Percentiles rank a stretch among this genome's conserved stretches.
These are phyloP conservation scores for Eilema griseolum DNA, from an alignment of 2,888 invertebrate genomes.

Conservation along the genomic window DNA sequence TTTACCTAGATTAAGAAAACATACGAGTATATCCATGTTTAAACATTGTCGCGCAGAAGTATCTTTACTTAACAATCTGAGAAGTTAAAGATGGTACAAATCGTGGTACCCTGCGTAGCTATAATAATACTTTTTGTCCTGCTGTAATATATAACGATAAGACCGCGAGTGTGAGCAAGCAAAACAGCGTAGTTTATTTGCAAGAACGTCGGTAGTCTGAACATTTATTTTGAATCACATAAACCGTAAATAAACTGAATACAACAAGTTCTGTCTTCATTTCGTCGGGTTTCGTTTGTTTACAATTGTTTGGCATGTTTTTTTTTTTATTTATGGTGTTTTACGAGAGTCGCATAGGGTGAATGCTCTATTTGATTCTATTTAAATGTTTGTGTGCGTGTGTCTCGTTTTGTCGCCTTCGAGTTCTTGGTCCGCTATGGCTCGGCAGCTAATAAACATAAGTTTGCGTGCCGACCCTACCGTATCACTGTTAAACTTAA, in stretches of 20 bases:
- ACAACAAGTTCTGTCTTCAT: constrained; percentile 35
- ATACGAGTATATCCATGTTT: too few relatives aligned
- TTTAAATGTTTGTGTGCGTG: constrained; percentile 50
- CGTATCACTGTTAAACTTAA: constrained; percentile 13
- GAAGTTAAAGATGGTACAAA: too few relatives aligned
- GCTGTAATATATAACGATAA: not conserved
- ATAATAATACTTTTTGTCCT: not conserved
- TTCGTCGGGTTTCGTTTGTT: constrained; percentile 43
- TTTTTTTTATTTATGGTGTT: constrained; percentile 52
- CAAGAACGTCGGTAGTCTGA: constrained; percentile 9
- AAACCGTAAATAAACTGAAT: constrained; percentile 18
- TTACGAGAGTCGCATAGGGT: constrained; percentile 51
- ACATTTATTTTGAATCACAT: constrained; percentile 11
- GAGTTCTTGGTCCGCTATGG: constrained; percentile 32
- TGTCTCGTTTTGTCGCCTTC: constrained; percentile 44
- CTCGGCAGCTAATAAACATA: constrained; percentile 47
- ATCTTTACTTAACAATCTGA: not conserved
- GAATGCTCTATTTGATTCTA: constrained; percentile 44
- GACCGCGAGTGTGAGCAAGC: not conserved
- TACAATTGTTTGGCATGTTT: constrained; percentile 50
- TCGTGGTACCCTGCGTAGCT: not conserved
- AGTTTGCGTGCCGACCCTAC: constrained; percentile 54
- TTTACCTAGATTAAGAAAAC: too few relatives aligned
- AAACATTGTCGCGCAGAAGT: not conserved
- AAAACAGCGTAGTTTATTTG: not conserved